Evolutionary conservation across 2,797 vertebrate genomes (phyloP), one percentile per base, ranked within the genome.

Genomic region (Oreochromis mossambicus): DNA sequence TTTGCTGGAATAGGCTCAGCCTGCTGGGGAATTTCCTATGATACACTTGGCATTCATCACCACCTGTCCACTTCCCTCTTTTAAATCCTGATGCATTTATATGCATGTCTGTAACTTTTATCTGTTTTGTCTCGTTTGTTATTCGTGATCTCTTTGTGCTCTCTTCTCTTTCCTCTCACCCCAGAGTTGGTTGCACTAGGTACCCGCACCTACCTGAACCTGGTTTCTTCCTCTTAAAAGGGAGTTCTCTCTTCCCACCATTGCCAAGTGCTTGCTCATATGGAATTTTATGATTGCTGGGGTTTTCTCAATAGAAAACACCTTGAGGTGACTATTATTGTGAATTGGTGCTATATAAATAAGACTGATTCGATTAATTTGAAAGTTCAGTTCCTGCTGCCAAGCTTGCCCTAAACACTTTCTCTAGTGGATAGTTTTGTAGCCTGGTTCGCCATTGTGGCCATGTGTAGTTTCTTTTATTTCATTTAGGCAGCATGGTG

Each of bases 121-220:
- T 70, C 14, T 70, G 4, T 75, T 50, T 50, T n/a, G 3, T 48
- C 43, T 32, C 46, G 5, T 29, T 73, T 73, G 68, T 48, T 50
- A 17, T 46, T 46, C 1, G 8, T 46, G 70, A 43, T 50, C 66
- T 46, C 13, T 70, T 38, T 24, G n/a, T 24, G 36, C 3, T 68
- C 14, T 29, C 41, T 46, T 46, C 66, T 48, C 15, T 48, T 12
- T 29, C 15, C 0, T 46, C 24, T 48, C 43, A 70, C 8, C 8
- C 1, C 8, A 26, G 24, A 32, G 6, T 48, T 48, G 68, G 41
- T 19, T 8, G 68, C 15, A 48, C 41, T 48, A 48, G 41, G n/a
- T 75, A 29, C 9, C 43, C 0, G 15, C 15, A 46, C 6, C 24
- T 73, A 29, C 0, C 15, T 0, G 43, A 75, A 43, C 43, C 43